Evolutionary conservation across 2,888 invertebrate species (phyloP), one percentile per base, ranked within the genome.

Genomic region (Deroplatys truncata): DNA sequence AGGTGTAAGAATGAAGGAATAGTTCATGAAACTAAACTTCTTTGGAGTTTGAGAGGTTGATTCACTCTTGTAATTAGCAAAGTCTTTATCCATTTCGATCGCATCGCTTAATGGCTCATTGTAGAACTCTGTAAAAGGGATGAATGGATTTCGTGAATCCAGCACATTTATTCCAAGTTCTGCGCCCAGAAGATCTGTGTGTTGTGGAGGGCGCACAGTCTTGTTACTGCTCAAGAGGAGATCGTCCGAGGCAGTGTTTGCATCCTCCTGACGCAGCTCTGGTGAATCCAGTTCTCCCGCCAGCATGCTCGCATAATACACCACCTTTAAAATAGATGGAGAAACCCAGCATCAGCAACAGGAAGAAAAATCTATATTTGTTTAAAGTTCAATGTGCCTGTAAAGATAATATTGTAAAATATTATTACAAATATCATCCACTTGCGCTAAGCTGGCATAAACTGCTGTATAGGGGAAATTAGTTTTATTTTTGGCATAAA

Each of bases 1-100:
- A 20, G 98, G 97, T 56, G 98, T 98, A 91, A 99, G 94, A 91
- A 99, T 97, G 94, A 98, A 98, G 85, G 98, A 97, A 93, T 98
- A 98, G 92, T 96, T 95, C 95, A 98, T 97, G 94, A 98, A 98
- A 92, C 98, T 97, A 94, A 98, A 98, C 94, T 97, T 97, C 90
- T 91, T 92, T 84, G 92, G 92, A 28, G 86, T 89, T 84, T 84
- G 85, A 84, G 84, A 86, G 20, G 92, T 92, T 89, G 93, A 93
- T 90, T 93, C 93, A 86, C 96, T 96, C 93, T 97, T 97, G 93
- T 97, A 98, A 93, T 97, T 97, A 87, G 98, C 96, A 94, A 98
- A 98, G 94, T 99, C 98, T 92, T 97, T 96, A 93, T 98, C 98
- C 97, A 98, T 98, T 94, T 98, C 98, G 91, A 99, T 96, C 89